Conservation (phyloP, 2,113 vertebrate species). For the Tamias sibiricus region DNA sequence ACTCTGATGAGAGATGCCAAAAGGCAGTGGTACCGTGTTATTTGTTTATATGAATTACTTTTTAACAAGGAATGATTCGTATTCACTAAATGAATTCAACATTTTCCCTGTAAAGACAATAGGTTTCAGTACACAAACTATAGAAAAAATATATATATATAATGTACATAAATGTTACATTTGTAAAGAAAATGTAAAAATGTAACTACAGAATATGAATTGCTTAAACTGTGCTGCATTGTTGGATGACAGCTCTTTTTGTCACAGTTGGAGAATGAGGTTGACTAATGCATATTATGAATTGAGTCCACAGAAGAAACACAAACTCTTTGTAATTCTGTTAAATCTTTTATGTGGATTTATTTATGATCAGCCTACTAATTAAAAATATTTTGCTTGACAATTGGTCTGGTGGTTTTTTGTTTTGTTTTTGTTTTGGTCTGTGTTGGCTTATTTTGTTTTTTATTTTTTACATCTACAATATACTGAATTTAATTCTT, state of each 20-base stretch:
- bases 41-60: slow-evolving; percentile 87
- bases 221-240: slow-evolving; percentile 81
- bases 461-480: slow-evolving; percentile 71
- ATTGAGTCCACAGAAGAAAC: slow-evolving; percentile 82
- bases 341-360: slow-evolving; percentile 95
- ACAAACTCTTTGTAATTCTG: slow-evolving; percentile 92
- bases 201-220: slow-evolving; percentile 87
- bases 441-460: slow-evolving; percentile 2
- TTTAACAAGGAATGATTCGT: slow-evolving; percentile 86
- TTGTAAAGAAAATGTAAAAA: slow-evolving; percentile 92
- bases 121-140: slow-evolving; percentile 85
- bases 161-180: slow-evolving; percentile 89
- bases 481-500: background rate
- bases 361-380: slow-evolving; percentile 98
- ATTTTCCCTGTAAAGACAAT: slow-evolving; percentile 86
- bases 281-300: slow-evolving; percentile 82
- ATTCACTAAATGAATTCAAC: slow-evolving; percentile 85
- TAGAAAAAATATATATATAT: slow-evolving; percentile 86
- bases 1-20: slow-evolving; percentile 83
- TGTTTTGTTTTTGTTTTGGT: slow-evolving; percentile 45
- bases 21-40: slow-evolving; percentile 80
- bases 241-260: slow-evolving; percentile 85
- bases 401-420: slow-evolving; percentile 75
- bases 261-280: slow-evolving; percentile 84
- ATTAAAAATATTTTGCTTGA: slow-evolving; percentile 94